A percentile compares a stretch with the other conserved stretches of the same genome.
Evolutionary conservation across 2,113 vertebrate species (phyloP).

Genomic region (Cichladusa arquata): DNA sequence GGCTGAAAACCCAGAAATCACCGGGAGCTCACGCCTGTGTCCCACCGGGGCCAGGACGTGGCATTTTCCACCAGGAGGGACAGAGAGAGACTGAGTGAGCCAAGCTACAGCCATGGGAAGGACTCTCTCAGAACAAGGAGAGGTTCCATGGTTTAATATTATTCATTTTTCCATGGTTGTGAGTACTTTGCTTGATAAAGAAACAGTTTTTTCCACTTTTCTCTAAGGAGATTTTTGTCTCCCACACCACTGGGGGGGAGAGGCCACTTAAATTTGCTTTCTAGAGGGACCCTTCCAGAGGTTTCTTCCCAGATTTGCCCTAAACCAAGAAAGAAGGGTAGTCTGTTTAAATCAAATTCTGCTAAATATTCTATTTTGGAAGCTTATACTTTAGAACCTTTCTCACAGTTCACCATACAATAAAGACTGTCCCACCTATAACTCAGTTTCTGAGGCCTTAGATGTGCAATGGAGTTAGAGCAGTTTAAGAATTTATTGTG

Average conservation of each 20-base stretch:
- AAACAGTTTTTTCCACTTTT: too few relatives aligned
- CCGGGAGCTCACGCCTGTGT: not conserved
- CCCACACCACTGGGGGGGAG: too few relatives aligned
- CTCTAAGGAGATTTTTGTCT: too few relatives aligned
- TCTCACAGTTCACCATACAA: not conserved
- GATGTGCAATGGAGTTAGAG: not conserved
- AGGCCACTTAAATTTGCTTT: too few relatives aligned
- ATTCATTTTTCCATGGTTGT: too few relatives aligned
- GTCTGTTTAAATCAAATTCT: not conserved
- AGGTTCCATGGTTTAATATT: too few relatives aligned
- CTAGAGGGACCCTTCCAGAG: too few relatives aligned
- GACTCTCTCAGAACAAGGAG: too few relatives aligned
- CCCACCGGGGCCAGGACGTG: rapidly evolving
- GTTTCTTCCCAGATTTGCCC: not conserved
- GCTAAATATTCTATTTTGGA: not conserved
- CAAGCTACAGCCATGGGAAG: rapidly evolving
- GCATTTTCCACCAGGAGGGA: not conserved
- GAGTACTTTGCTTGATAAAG: too few relatives aligned
- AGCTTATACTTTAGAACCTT: not conserved
- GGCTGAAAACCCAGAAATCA: too few relatives aligned
- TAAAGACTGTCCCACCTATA: not conserved
- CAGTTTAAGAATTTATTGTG: not conserved
- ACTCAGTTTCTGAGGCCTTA: not conserved
- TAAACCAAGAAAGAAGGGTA: not conserved
- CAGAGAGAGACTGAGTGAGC: rapidly evolving